Conservation (phyloP, 2,797 vertebrate genomes). For the Discoglossus pictus region DNA sequence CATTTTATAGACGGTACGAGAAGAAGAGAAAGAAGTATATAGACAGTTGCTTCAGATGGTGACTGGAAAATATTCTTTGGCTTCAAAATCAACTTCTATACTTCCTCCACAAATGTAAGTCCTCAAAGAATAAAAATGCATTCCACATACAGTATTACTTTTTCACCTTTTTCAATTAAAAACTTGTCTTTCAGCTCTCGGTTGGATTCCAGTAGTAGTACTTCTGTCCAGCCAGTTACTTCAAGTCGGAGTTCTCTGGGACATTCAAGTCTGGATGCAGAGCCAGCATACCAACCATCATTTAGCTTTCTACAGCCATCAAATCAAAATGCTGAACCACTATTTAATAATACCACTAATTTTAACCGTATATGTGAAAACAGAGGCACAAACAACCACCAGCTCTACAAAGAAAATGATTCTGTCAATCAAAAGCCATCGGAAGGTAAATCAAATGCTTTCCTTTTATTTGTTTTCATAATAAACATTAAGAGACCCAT, state of each 20-base stretch:
- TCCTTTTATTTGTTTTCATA: background rate
- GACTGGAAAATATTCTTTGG: slow-evolving; percentile 83
- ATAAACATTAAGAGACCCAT: background rate
- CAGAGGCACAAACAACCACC: slow-evolving; percentile 52
- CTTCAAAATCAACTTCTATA: slow-evolving; percentile 74
- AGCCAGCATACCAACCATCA: slow-evolving; percentile 51
- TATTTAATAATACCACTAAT: slow-evolving; percentile 30
- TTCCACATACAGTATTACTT: slow-evolving; percentile 17
- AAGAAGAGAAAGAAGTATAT: slow-evolving; percentile 92
- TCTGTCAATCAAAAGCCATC: slow-evolving; percentile 52
- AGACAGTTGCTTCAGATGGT: slow-evolving; percentile 89
- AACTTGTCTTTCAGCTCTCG: slow-evolving; percentile 57
- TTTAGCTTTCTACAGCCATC: slow-evolving; percentile 47
- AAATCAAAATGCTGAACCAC: slow-evolving; percentile 21
- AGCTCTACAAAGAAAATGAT: slow-evolving; percentile 52
- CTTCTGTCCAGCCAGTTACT: slow-evolving; percentile 56
- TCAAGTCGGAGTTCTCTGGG: slow-evolving; percentile 61
- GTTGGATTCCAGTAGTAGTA: slow-evolving; percentile 63
- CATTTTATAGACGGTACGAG: slow-evolving; percentile 77
- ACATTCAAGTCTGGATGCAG: slow-evolving; percentile 51
- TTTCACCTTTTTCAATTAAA: background rate
- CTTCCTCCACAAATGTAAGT: slow-evolving; percentile 88
- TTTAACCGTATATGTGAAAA: slow-evolving; percentile 50
- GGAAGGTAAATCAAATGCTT: slow-evolving; percentile 61
- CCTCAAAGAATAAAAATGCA: background rate